phyloP scores from a whole-genome alignment of 37 sponge, comb jelly and placozoan species.

The Diacarnus erythraeanus region DNA sequence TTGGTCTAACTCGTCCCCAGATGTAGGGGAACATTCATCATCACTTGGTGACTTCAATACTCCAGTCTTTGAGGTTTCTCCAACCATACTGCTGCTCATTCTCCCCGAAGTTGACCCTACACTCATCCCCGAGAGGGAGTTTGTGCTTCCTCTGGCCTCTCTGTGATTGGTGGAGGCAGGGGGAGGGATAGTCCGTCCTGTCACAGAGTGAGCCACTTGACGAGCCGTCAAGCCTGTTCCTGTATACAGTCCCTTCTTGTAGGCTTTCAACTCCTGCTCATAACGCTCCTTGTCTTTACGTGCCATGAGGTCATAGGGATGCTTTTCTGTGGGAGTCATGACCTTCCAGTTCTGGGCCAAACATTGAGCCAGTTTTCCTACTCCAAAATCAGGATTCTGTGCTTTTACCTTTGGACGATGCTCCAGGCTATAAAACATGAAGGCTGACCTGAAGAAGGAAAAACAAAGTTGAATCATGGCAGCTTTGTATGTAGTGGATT shows the following conservation, averaged over 20 bases:
- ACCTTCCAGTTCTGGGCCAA: constrained; percentile 73
- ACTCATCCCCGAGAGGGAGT: not conserved
- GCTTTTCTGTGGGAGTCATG: constrained; percentile 40
- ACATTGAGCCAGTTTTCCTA: constrained; percentile 74
- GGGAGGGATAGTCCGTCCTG: constrained; percentile 23
- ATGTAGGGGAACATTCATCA: not conserved
- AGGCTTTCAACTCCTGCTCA: constrained; percentile 63
- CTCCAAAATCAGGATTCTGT: constrained; percentile 45
- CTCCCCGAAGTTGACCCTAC: not conserved
- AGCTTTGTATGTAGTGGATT: too few species aligned
- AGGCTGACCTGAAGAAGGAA: constrained; percentile 68
- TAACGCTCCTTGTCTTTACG: constrained; percentile 80
- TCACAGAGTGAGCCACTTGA: constrained; percentile 18
- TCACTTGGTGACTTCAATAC: not conserved
- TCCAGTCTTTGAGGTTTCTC: not conserved
- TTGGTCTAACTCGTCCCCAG: constrained; percentile 34
- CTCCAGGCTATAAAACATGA: constrained; percentile 81
- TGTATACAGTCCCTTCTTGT: constrained; percentile 56
- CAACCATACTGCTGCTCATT: not conserved
- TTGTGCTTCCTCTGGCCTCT: not conserved
- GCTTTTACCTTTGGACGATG: constrained; percentile 66
- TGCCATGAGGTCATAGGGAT: constrained; percentile 64
- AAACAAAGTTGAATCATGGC: too few species aligned
- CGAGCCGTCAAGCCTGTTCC: constrained; percentile 16
- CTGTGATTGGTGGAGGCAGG: constrained; percentile 1